Evolutionary conservation across 2,797 vertebrate genomes (phyloP), one percentile per base, ranked within the genome.

Genomic region (Myoxocephalus aenaeus): DNA sequence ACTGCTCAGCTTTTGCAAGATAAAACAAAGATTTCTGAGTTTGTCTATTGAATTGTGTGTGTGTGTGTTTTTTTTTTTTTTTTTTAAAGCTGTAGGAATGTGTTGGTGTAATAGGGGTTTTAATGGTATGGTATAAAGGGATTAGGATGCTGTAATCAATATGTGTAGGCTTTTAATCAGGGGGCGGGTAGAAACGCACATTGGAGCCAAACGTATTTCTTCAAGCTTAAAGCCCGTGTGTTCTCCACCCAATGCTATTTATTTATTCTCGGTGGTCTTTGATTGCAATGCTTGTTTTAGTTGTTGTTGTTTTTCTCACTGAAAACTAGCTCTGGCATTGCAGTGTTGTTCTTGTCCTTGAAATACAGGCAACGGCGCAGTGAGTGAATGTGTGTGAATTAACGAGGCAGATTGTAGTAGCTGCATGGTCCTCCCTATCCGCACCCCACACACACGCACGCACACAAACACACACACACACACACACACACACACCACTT

Each of bases 271-370:
- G 32, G 58, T 78, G 68, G 32, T 70, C 15, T 56, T 2, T 62
- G 38, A 38, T 67, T 63, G 27, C 44, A 32, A 48, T 69, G 78
- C 15, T 59, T 75, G 15, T 77, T 74, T 10, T 66, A 77, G 17
- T 61, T 73, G 18, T 29, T 63, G 20, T 48, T 70, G 18, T 66
- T 10, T 22, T 7, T 61, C 8, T 3, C 42, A 50, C 32, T 78
- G 58, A 57, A 67, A 77, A 54, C 73, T 42, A 34, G 65, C 70
- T 67, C 51, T 63, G 79, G 44, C 77, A 38, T 77, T 84, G 86
- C 84, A 59, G 68, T 77, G 78, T 13, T 79, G 20, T 65, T 87
- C 66, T 84, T 91, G 92, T 87, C 92, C 89, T 93, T 93, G 89
- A 91, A 81, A 92, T 76, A 64, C 70, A 85, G 72, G 88, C 85